phyloP scores from a whole-genome alignment of 2,113 vertebrate genomes.

The Protomyctophum bolini region DNA sequence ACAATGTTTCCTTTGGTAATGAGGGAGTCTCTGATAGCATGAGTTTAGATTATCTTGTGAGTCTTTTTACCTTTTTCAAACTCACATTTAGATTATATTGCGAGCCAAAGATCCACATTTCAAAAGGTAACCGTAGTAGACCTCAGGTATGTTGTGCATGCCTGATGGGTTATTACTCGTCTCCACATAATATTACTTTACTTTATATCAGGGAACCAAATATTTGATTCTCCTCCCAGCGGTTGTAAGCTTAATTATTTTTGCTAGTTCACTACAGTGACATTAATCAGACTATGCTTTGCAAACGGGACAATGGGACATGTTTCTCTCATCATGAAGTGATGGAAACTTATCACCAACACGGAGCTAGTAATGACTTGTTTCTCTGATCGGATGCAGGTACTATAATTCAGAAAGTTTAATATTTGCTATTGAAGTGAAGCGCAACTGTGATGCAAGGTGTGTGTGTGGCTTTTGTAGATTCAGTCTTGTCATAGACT shows the following conservation, averaged over 20 bases:
- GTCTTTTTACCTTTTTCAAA: not conserved
- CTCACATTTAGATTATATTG: not conserved
- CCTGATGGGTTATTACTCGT: not conserved
- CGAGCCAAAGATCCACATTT: not conserved
- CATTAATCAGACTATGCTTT: no score
- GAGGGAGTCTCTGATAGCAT: not conserved
- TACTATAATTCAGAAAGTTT: no score
- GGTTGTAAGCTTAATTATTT: no score
- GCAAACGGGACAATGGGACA: no score
- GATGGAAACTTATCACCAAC: no score
- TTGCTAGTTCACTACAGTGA: no score
- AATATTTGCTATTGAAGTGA: not conserved
- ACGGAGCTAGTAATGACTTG: no score
- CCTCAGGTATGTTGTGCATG: not conserved
- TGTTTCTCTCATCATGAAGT: no score
- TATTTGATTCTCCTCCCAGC: no score
- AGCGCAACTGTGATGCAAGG: conserved; percentile 12
- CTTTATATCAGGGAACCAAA: no score
- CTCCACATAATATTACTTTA: no score
- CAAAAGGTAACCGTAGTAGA: not conserved
- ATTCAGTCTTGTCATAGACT: conserved; percentile 37
- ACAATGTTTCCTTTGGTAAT: not conserved
- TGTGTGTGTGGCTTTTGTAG: conserved; percentile 19
- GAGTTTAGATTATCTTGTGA: not conserved
- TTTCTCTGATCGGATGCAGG: no score